Evolutionary conservation across 92 coral and sea anemone genomes (phyloP).

Genomic region (Porites divaricata): DNA sequence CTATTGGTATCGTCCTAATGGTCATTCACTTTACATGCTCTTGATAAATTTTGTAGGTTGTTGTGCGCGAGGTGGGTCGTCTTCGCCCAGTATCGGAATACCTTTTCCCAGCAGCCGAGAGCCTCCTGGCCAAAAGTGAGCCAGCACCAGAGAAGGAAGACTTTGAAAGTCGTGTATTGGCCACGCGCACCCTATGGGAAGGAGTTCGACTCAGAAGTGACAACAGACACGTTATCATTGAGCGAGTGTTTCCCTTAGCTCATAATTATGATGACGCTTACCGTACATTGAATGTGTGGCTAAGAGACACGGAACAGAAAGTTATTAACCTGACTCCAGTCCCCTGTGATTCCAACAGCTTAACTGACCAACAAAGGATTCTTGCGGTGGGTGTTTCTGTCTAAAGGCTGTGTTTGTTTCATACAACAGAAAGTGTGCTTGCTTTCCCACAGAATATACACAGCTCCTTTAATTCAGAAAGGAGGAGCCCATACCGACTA

Average conservation of each 20-base stretch:
- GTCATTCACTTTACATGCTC: background rate
- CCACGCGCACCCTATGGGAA: slow-evolving; percentile 78
- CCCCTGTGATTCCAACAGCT: slow-evolving; percentile 72
- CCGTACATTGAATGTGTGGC: slow-evolving; percentile 78
- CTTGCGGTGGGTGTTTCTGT: slow-evolving; percentile 50
- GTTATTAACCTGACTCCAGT: slow-evolving; percentile 83
- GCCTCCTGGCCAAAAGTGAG: slow-evolving; percentile 63
- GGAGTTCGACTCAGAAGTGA: slow-evolving; percentile 69
- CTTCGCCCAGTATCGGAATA: slow-evolving; percentile 82
- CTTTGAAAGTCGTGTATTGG: slow-evolving; percentile 73
- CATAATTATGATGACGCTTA: slow-evolving; percentile 83
- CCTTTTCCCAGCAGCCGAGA: slow-evolving; percentile 86
- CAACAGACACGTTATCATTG: slow-evolving; percentile 78
- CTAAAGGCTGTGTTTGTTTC: too few species aligned
- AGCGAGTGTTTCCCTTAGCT: slow-evolving; percentile 89
- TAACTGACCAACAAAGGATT: slow-evolving; percentile 59
- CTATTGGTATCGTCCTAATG: background rate
- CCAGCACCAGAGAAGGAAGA: slow-evolving; percentile 78
- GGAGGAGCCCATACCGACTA: too few species aligned
- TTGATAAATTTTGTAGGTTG: slow-evolving; percentile 54
- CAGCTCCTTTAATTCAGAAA: too few species aligned
- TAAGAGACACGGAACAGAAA: slow-evolving; percentile 82
- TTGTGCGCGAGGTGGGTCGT: slow-evolving; percentile 82
- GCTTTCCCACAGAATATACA: too few species aligned
- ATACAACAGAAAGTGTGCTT: too few species aligned